Evolutionary conservation across 2,888 invertebrate species (phyloP).

Genomic region (Phortica okadai): DNA sequence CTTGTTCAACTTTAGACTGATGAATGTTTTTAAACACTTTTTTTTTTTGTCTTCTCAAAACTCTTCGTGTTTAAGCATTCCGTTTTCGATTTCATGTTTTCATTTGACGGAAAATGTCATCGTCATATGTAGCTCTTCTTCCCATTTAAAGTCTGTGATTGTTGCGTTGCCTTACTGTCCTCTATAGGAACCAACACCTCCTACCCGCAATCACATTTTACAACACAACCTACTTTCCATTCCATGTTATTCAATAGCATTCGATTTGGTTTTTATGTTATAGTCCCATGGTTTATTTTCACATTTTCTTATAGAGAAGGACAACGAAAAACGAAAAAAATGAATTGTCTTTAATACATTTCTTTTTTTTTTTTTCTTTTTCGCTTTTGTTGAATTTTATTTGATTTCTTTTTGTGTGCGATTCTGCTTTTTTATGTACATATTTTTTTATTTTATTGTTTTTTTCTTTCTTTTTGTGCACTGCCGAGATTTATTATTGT

Average conservation of each 20-base stretch:
- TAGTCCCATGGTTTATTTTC: slow-evolving; percentile 16
- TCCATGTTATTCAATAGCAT: neutral
- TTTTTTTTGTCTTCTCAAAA: neutral
- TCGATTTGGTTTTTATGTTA: slow-evolving; percentile 26
- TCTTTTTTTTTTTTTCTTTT: slow-evolving; percentile 6
- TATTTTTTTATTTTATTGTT: slow-evolving; percentile 7
- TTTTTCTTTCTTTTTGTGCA: slow-evolving; percentile 10
- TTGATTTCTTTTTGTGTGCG: slow-evolving; percentile 24
- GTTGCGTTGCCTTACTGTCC: neutral
- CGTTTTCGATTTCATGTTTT: slow-evolving; percentile 11
- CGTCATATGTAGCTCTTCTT: neutral
- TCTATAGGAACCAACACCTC: neutral
- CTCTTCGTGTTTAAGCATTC: neutral
- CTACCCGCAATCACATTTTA: no score
- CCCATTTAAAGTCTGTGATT: neutral
- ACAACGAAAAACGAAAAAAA: neutral
- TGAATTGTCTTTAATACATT: slow-evolving; percentile 21
- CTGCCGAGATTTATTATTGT: slow-evolving; percentile 34
- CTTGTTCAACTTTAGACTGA: no score
- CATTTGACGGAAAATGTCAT: slow-evolving; percentile 17
- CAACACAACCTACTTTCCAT: neutral
- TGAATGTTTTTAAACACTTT: no score
- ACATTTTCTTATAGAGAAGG: neutral
- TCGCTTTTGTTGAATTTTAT: slow-evolving; percentile 30
- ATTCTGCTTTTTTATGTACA: neutral